Conservation (phyloP, 2,113 vertebrate species). For the Chroicocephalus ridibundus region DNA sequence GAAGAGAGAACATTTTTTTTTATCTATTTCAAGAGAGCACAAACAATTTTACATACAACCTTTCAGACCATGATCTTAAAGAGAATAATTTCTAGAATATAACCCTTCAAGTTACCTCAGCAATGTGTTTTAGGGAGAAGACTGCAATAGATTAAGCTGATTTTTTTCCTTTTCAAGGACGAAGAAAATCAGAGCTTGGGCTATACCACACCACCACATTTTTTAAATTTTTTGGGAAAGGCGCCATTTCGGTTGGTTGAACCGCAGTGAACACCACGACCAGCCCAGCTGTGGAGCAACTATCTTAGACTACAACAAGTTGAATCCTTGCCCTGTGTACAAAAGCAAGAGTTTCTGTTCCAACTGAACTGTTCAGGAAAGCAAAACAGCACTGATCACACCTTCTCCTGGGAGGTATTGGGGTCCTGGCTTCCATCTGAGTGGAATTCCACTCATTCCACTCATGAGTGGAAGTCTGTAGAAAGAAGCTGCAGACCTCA, state of each 20-base stretch:
- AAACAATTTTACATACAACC: not conserved
- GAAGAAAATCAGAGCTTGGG: not conserved
- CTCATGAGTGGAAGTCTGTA: not conserved
- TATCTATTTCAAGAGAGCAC: not conserved
- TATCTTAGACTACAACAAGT: not conserved
- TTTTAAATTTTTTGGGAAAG: not conserved
- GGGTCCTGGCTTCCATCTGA: not conserved
- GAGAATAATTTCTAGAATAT: not conserved
- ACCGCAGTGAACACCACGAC: not conserved
- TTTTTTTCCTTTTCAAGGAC: not conserved
- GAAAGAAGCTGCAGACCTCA: not conserved
- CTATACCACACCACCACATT: not conserved
- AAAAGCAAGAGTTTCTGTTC: not conserved
- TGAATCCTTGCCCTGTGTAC: accelerated
- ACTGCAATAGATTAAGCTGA: not conserved
- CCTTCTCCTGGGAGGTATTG: not conserved
- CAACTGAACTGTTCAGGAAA: not conserved
- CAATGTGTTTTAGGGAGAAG: not conserved
- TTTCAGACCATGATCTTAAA: not conserved
- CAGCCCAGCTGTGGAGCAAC: not conserved
- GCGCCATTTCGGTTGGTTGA: not conserved
- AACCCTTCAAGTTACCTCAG: not conserved
- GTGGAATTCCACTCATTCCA: not conserved
- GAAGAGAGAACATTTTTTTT: not conserved
- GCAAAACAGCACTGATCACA: not conserved